Evolutionary conservation across 2,888 invertebrate genomes (phyloP), one percentile per base, ranked within the genome.

Genomic region (Melipona bicolor): DNA sequence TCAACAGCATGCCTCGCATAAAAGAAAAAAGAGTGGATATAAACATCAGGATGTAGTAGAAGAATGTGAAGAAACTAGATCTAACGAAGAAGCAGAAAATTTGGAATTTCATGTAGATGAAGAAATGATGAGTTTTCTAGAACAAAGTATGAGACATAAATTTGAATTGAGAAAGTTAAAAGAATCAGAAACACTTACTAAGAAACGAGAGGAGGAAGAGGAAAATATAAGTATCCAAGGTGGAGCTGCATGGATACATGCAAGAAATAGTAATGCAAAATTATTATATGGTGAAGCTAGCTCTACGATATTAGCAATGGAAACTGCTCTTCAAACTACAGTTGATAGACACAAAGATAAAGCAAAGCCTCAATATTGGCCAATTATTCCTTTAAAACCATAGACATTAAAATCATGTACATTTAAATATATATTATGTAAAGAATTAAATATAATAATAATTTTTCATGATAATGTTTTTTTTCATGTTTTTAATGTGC

Each of bases 291-390:
- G 97, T 0, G 94, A 95, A 56, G 95, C 95, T 21, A 96, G 97
- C 92, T 95, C 96, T 36, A 96, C 95, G 92, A 96, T 97, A 90
- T 95, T 96, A 86, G 97, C 97, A 0, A 96, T 97, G 95, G 97
- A 98, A 95, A 96, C 96, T 84, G 96, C 96, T 0, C 92, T 97
- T 84, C 96, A 97, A 86, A 95, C 97, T 77, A 96, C 96, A 65
- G 97, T 96, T 93, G 96, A 97, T 82, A 94, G 95, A 84, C 95
- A 96, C 85, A 94, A 95, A 90, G 97, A 97, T 90, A 95, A 95
- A 81, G 93, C 95, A 4, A 96, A 96, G 87, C 96, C 97, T 9
- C 94, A 95, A 68, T 95, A 96, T 85, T 98, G 97, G 98, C 97
- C 97, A 0, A 96, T 96, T 90, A 96, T 97, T 93, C 97, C 97